Evolutionary conservation across 2,797 vertebrate genomes (phyloP), one percentile per base, ranked within the genome.

Genomic region (Melanotaenia parkinsoni): DNA sequence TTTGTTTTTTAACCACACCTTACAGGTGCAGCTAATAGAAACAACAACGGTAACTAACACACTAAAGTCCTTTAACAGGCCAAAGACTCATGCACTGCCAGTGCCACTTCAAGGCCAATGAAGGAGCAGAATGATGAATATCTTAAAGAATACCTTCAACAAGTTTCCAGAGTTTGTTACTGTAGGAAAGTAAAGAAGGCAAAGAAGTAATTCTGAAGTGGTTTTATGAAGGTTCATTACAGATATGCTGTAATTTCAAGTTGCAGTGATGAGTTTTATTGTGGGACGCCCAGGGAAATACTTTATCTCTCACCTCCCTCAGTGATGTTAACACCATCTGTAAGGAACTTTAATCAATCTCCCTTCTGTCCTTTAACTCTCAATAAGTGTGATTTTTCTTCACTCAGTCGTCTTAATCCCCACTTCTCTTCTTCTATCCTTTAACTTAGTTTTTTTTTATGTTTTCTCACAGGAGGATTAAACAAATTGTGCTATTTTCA

Each of bases 401-500:
- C 28, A 22, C 45, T 79, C 37, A 58, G 67, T 66, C 33, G 4
- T 71, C 57, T 75, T 83, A 82, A 80, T 85, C 68, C 74, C 28
- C 50, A 64, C 30, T 71, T 72, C 57, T 62, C 61, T 81, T 80
- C 67, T 64, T 67, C 70, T 77, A 51, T 68, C 60, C 61, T 59
- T 57, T 59, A 81, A 79, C 65, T 75, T 67, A 56, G n/a, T 32
- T 64, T 82, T 84, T 70, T 70, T 47, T 61, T 33, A 12, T 62
- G 40, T 68, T 80, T 84, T 78, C 83, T 84, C 86, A 74, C 58
- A 73, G 63, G 82, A 74, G 78, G 70, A 84, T 85, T 59, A 80
- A 87, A 84, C 79, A 82, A 81, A 83, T 79, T 72, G 71, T 75
- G 66, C 74, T 24, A 81, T 82, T 87, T 85, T 77, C 73, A 76